Conservation (phyloP, 2,888 invertebrate species). For the Stenchaetothrips biformis region DNA sequence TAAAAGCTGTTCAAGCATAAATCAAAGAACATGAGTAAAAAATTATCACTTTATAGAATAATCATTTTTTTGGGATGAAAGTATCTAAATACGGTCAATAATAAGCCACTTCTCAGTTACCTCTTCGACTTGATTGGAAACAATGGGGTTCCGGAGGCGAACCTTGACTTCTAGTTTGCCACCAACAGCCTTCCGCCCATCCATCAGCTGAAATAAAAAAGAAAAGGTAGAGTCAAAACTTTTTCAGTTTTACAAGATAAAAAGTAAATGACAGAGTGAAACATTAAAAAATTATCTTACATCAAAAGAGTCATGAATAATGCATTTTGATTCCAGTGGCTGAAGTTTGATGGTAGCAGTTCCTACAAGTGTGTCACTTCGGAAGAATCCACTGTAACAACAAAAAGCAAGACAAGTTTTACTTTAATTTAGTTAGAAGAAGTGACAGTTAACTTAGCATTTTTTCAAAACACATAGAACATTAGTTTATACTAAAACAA, state of each 20-base stretch:
- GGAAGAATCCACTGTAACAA: conserved; percentile 85
- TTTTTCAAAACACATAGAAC: background rate
- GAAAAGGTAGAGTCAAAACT: conserved; percentile 28
- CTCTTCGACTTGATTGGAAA: conserved; percentile 83
- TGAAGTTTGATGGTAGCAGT: conserved; percentile 77
- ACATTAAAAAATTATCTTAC: conserved; percentile 56
- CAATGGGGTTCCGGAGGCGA: conserved; percentile 79
- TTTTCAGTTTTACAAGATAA: background rate
- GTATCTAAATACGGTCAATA: conserved; percentile 58
- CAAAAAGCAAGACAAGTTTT: conserved; percentile 29
- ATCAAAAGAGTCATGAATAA: conserved; percentile 86
- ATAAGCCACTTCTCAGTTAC: conserved; percentile 89
- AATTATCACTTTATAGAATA: background rate
- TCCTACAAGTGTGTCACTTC: conserved; percentile 81
- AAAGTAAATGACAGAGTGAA: background rate
- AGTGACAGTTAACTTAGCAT: too few species aligned
- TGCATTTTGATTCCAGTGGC: conserved; percentile 82
- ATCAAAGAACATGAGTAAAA: background rate
- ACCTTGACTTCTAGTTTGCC: conserved; percentile 87
- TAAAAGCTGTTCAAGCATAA: background rate
- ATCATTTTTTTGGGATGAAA: conserved; percentile 20
- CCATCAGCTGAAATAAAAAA: conserved; percentile 65
- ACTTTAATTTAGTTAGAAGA: background rate
- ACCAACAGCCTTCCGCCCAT: conserved; percentile 80
- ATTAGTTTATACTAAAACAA: background rate